Conservation (phyloP, 2,888 invertebrate genomes). For the Erebia palarica region DNA sequence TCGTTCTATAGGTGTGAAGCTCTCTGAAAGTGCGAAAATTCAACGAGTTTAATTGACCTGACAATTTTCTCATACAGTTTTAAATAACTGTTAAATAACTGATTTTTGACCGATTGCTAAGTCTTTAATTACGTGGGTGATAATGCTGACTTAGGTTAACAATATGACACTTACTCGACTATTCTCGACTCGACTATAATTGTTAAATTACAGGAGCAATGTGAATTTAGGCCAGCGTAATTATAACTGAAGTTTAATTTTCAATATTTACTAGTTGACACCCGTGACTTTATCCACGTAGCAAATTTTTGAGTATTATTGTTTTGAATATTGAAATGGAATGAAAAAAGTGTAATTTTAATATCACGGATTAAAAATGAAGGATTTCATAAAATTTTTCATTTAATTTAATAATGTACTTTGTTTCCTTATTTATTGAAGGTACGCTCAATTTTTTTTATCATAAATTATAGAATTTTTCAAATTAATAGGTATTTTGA, state of each 20-base stretch:
- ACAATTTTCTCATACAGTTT: background rate
- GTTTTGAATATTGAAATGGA: too few species aligned
- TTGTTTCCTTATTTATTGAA: background rate
- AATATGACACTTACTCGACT: background rate
- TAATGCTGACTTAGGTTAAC: background rate
- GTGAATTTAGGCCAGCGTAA: background rate
- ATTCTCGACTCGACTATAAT: background rate
- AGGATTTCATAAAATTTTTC: background rate
- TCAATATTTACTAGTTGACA: background rate
- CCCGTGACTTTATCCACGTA: background rate
- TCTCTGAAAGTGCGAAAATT: background rate
- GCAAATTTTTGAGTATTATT: background rate
- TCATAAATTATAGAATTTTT: background rate
- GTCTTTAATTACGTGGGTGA: too few species aligned
- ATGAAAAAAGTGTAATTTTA: background rate
- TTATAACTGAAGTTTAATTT: background rate
- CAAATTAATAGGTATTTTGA: background rate
- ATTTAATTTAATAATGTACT: background rate
- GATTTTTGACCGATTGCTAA: background rate
- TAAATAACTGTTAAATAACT: too few species aligned
- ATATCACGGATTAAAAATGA: background rate
- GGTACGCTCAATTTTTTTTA: background rate
- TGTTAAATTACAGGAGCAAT: background rate
- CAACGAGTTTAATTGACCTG: background rate
- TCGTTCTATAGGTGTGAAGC: background rate